Percentiles rank a stretch among this genome's conserved stretches.
Evolutionary conservation across 2,113 vertebrate genomes (phyloP).

Genomic region (Scortum barcoo): DNA sequence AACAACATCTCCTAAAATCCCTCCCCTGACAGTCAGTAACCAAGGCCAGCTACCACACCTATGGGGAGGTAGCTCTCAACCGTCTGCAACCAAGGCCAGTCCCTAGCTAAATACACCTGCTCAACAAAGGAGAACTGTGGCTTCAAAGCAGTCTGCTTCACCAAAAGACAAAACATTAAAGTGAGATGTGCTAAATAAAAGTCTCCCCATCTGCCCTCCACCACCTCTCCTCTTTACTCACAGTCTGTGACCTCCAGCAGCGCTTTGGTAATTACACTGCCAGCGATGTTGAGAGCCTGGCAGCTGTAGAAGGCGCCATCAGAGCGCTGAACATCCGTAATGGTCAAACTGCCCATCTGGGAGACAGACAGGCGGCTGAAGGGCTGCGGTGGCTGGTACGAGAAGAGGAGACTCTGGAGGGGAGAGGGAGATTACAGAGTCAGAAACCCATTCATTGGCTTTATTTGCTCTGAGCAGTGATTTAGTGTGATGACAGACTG

Average conservation of each 20-base stretch:
- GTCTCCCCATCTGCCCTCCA: slow-evolving; percentile 12
- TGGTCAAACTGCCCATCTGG: slow-evolving; percentile 96
- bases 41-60: slow-evolving; percentile 44
- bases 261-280: slow-evolving; percentile 98
- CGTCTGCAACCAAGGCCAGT: slow-evolving; percentile 29
- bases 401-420: slow-evolving; percentile 94
- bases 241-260: slow-evolving; percentile 89
- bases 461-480: slow-evolving; percentile 31
- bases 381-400: slow-evolving; percentile 94
- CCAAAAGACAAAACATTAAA: slow-evolving; percentile 40
- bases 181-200: slow-evolving; percentile 10
- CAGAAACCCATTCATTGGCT: slow-evolving; percentile 29
- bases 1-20: slow-evolving; percentile 52
- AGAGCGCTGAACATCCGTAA: slow-evolving; percentile 92
- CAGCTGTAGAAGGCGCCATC: slow-evolving; percentile 97
- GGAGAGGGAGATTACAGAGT: slow-evolving; percentile 44
- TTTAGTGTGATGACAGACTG: slow-evolving; percentile 48
- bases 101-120: slow-evolving; percentile 74
- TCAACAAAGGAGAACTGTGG: slow-evolving; percentile 11
- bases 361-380: slow-evolving; percentile 96
- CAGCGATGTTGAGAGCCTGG: slow-evolving; percentile 98
- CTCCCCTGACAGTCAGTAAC: slow-evolving; percentile 54
- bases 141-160: slow-evolving; percentile 11
- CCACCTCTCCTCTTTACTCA: slow-evolving; percentile 59
- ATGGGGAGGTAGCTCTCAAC: slow-evolving; percentile 8